Base-by-base conservation (phyloP, 2,797 vertebrate genomes). In the Hozukius guyotensis region DNA sequence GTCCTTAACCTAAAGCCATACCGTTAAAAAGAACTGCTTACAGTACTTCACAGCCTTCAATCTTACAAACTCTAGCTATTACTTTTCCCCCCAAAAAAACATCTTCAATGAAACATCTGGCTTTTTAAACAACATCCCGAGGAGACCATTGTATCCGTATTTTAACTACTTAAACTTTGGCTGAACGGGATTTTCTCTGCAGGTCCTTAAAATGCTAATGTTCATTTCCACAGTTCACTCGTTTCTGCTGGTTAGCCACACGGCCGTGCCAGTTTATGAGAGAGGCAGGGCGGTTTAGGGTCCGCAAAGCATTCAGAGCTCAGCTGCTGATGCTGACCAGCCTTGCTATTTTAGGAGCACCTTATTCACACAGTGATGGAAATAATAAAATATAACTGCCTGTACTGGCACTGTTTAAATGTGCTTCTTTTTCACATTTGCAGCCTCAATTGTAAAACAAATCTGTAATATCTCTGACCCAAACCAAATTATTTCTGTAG, bases 1-100 rank as follows among this genome's bases (percentile, higher is more conserved):
- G 49, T 85, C 64, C 53, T 83, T 87, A 82, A 84, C 75, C 69
- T 34, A 31, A 76, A 84, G 74, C 81, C 53, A 67, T 42, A 29
- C 67, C 59, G 34, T 74, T 70, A 42, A 83, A 70, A n/a, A 55
- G 12, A 67, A 34, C 60, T 42, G 31, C 46, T 61, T 34, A n/a
- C 52, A 31, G 24, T 14, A 29, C 22, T 27, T 52, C 8, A 20
- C 22, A 55, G n/a, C 31, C 56, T 66, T 76, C 4, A 14, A 64
- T 36, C 68, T 8, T 6, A 62, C 32, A 60, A 67, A 34, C 53
- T 46, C 22, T 4, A 16, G 8, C 20, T 2, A 27, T 67, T 11
- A 59, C 8, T 56, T 67, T 69, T 24, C 16, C 8, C 20, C 5
- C 49, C n/a, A 8, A 8, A 34, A 55, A 77, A 72, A 53, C 5